Evolutionary conservation across 1,140 invertebrate species (phyloP).

Genomic region (Drosophila ambigua): DNA sequence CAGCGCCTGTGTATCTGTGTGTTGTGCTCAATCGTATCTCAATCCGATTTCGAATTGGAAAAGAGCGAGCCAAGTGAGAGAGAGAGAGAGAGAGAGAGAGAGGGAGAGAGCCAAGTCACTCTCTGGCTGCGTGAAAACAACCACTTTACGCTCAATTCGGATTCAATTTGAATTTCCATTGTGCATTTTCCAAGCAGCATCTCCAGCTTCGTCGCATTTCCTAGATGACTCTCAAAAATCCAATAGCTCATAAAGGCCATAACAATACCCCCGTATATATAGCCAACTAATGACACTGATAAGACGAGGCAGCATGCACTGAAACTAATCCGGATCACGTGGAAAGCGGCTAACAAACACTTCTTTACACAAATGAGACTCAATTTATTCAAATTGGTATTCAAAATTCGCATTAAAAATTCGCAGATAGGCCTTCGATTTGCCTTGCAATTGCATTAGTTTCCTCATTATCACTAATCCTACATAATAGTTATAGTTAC

Average conservation of each 20-base stretch:
- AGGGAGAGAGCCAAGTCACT: no score
- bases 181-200: conserved; percentile 53
- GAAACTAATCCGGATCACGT: no score
- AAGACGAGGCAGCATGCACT: not conserved
- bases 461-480: conserved; percentile 43
- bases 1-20: conserved; percentile 26
- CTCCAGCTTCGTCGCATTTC: not conserved
- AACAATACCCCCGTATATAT: conserved; percentile 14
- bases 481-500: conserved; percentile 43
- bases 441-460: conserved; percentile 36
- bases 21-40: conserved; percentile 3
- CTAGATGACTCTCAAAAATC: conserved; percentile 14
- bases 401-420: conserved; percentile 25
- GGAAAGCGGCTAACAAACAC: not conserved
- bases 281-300: conserved; percentile 2
- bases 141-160: conserved; percentile 66
- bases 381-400: conserved; percentile 42
- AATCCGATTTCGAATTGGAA: conserved; percentile 57
- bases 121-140: conserved; percentile 51
- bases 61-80: conserved; percentile 9
- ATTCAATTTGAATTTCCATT: conserved; percentile 58
- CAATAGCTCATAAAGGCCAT: conserved; percentile 37
- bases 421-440: conserved; percentile 11
- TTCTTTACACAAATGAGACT: conserved; percentile 33
- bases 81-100: no score